Conservation (phyloP, 2,797 vertebrate genomes). For the Gobionotothen gibberifrons region DNA sequence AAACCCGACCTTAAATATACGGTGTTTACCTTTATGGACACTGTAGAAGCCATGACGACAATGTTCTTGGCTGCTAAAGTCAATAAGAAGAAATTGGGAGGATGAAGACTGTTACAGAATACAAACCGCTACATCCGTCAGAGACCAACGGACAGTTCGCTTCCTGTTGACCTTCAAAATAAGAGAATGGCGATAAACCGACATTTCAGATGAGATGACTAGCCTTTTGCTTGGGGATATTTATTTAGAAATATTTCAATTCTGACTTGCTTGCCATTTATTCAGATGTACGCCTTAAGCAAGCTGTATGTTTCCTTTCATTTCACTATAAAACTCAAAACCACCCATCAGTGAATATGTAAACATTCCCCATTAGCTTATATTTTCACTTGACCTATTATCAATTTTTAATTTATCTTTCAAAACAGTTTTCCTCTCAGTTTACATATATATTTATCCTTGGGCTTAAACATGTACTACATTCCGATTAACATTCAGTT, state of each 20-base stretch:
- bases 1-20: rapidly evolving
- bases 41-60: slow-evolving; percentile 65
- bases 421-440: no score
- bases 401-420: no score
- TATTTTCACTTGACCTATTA: no score
- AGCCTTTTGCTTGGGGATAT: background rate
- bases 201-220: background rate
- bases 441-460: no score
- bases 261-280: no score
- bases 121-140: background rate
- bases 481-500: no score
- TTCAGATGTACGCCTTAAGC: background rate
- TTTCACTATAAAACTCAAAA: background rate
- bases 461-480: no score
- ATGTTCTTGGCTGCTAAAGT: background rate
- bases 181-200: slow-evolving; percentile 20
- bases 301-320: background rate
- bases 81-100: background rate
- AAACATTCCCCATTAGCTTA: no score
- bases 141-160: background rate
- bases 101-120: background rate
- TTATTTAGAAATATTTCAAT: no score
- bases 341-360: background rate
- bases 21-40: slow-evolving; percentile 74
- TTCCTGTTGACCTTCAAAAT: slow-evolving; percentile 59